Percentiles rank a stretch among this genome's conserved stretches.
phyloP scores from a whole-genome alignment of 2,113 vertebrate species.

The Chaetodon auriga region DNA sequence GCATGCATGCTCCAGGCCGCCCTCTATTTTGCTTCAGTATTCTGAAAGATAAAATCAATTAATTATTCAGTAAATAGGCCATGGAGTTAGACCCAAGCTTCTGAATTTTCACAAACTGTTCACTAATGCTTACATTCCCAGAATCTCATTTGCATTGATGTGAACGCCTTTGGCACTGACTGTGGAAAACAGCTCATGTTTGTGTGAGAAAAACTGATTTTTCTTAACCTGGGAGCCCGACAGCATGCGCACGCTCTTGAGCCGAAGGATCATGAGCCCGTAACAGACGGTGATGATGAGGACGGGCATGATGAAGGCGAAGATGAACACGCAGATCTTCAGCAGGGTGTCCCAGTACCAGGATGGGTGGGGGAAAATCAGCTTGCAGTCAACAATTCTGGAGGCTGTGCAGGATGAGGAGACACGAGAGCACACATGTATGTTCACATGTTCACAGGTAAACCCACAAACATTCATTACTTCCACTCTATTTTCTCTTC shows the following conservation, averaged over 20 bases:
- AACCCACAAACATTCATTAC: neutral
- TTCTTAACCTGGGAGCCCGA: conserved; percentile 91
- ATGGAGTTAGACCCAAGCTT: neutral
- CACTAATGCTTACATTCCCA: neutral
- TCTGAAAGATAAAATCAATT: conserved; percentile 14
- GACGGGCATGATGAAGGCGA: conserved; percentile 98
- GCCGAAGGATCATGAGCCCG: conserved; percentile 97
- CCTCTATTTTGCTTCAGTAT: conserved; percentile 26
- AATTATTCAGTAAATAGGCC: neutral
- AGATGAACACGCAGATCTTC: conserved; percentile 99
- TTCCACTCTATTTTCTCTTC: neutral
- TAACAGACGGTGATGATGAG: conserved; percentile 98
- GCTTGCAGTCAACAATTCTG: conserved; percentile 91
- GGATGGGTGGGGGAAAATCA: conserved; percentile 93
- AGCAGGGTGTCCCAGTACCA: conserved; percentile 99
- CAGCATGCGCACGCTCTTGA: conserved; percentile 97
- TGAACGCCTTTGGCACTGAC: neutral
- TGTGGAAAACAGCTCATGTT: neutral
- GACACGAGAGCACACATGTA: neutral
- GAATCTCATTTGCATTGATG: conserved; percentile 1
- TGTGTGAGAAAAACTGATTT: neutral
- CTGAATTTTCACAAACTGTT: neutral
- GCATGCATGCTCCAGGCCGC: neutral
- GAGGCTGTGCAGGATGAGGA: conserved; percentile 57
- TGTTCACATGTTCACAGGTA: neutral